Conservation (phyloP, 2,113 vertebrate species). For the Mustela nigripes region DNA sequence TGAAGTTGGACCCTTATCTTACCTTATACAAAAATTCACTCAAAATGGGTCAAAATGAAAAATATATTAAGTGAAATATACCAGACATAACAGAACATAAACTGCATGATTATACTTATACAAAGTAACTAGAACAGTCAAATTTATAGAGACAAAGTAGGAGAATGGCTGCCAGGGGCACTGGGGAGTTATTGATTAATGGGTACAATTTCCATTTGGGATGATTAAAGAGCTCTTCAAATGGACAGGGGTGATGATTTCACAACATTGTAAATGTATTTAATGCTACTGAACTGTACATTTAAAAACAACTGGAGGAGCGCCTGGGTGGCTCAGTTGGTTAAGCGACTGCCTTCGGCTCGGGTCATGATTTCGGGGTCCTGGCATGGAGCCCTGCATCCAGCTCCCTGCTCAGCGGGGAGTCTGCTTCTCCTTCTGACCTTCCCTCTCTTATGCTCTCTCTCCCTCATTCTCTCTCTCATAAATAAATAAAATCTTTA, state of each 20-base stretch:
- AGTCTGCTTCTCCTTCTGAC: no score
- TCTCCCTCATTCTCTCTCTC: no score
- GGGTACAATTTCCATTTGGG: background rate
- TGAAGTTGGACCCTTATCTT: background rate
- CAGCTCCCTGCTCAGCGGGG: no score
- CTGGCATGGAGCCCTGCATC: no score
- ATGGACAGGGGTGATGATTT: background rate
- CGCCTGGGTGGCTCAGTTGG: no score
- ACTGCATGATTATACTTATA: background rate
- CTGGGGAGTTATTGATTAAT: background rate
- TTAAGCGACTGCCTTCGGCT: no score
- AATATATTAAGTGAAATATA: background rate
- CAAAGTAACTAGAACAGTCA: background rate
- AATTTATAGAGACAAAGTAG: background rate
- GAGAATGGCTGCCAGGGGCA: background rate
- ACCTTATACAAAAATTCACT: background rate
- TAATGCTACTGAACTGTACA: background rate
- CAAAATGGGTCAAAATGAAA: background rate
- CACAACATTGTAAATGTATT: background rate
- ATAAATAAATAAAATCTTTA: no score
- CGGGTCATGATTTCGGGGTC: no score
- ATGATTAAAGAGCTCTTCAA: background rate
- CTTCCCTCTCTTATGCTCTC: no score
- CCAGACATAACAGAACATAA: background rate
- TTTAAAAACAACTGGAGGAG: background rate